A percentile compares a stretch with the other conserved stretches of the same genome.
Evolutionary conservation across 2,113 vertebrate genomes (phyloP).

Genomic region (Cettia cetti): DNA sequence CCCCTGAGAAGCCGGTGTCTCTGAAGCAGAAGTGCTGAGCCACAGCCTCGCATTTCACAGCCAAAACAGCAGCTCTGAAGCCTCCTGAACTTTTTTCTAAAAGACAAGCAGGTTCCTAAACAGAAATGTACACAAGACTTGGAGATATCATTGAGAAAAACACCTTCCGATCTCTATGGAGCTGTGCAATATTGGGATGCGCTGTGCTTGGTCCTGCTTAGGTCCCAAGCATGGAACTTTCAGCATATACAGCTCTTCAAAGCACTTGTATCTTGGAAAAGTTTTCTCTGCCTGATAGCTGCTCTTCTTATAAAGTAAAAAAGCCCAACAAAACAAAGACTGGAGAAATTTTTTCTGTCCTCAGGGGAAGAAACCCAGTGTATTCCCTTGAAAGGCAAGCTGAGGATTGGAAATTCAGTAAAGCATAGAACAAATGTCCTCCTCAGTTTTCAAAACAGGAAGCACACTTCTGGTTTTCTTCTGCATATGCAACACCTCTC

Average conservation of each 20-base stretch:
- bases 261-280: background rate
- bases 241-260: background rate
- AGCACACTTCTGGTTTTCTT: background rate
- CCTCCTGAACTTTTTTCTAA: background rate
- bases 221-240: background rate
- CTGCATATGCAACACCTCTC: background rate
- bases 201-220: background rate
- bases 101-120: background rate
- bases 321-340: background rate
- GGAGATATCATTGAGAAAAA: background rate
- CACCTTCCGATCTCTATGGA: background rate
- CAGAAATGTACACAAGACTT: background rate
- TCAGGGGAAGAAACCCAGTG: background rate
- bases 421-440: background rate
- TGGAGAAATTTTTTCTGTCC: background rate
- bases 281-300: background rate
- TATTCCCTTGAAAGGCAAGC: background rate
- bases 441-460: background rate
- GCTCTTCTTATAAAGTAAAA: background rate
- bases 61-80: background rate
- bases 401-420: background rate
- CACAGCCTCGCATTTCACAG: background rate
- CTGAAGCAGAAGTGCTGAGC: background rate
- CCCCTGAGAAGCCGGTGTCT: background rate
- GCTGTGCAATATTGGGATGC: fast-evolving